Evolutionary conservation across 2,113 vertebrate species (phyloP).

Genomic region (Erinaceus europaeus): DNA sequence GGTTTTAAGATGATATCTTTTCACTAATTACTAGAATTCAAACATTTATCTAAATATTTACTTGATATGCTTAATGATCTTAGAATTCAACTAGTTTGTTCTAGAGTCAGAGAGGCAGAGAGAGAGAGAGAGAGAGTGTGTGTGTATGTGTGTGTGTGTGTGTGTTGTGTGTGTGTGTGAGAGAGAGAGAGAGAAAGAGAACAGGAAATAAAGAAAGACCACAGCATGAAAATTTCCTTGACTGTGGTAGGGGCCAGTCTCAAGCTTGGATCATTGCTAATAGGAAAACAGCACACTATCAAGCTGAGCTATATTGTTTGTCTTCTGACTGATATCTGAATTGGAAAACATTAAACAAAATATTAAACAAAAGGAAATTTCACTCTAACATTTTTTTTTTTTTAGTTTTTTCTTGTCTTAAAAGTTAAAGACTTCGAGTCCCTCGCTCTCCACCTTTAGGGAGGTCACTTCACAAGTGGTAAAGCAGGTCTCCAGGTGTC

Average conservation of each 20-base stretch:
- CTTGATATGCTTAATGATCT: not conserved
- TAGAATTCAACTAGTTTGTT: not conserved
- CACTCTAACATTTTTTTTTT: not conserved
- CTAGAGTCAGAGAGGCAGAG: not conserved
- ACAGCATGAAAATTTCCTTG: too few species aligned
- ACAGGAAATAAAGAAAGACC: too few species aligned
- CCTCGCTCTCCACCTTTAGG: too few species aligned
- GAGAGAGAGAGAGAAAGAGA: too few species aligned
- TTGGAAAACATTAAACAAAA: not conserved
- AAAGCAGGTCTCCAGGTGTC: too few species aligned
- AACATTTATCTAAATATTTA: constrained; percentile 38
- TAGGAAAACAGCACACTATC: too few species aligned
- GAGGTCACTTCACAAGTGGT: too few species aligned
- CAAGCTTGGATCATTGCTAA: too few species aligned
- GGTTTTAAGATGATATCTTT: constrained; percentile 22
- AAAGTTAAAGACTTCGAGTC: too few species aligned
- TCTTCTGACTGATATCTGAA: not conserved
- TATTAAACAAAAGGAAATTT: not conserved
- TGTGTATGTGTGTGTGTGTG: too few species aligned
- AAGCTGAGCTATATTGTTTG: not conserved
- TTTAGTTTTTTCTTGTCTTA: not conserved
- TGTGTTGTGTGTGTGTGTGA: too few species aligned
- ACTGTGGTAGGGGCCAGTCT: too few species aligned
- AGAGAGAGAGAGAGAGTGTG: not conserved
- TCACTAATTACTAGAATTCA: constrained; percentile 15